phyloP scores from a whole-genome alignment of 2,888 invertebrate genomes.

The Drosophila limbata region DNA sequence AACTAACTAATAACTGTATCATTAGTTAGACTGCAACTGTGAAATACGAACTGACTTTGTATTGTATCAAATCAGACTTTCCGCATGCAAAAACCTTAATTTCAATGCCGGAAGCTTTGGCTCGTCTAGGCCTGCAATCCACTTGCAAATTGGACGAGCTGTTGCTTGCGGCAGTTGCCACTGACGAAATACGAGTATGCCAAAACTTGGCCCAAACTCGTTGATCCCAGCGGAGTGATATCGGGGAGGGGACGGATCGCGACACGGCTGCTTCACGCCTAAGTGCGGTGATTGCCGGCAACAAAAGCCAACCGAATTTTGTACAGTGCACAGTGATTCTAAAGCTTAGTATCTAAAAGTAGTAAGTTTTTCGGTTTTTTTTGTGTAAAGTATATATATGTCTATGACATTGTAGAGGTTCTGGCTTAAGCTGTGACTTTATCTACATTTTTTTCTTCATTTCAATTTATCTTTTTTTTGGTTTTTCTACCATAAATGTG shows the following conservation, averaged over 20 bases:
- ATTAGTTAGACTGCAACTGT: conserved; percentile 49
- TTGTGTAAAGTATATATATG: too few relatives aligned
- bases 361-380: too few relatives aligned
- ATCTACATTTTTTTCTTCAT: too few relatives aligned
- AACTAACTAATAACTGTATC: conserved; percentile 67
- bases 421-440: too few relatives aligned
- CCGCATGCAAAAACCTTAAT: conserved; percentile 68
- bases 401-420: too few relatives aligned
- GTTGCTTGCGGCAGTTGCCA: conserved; percentile 47
- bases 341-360: background rate
- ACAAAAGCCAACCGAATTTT: conserved; percentile 35
- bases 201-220: conserved; percentile 25
- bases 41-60: conserved; percentile 13
- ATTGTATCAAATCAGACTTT: conserved; percentile 62
- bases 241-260: conserved; percentile 20
- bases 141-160: conserved; percentile 71
- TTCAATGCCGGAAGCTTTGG: conserved; percentile 73
- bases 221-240: conserved; percentile 18
- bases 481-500: background rate
- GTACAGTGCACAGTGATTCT: conserved; percentile 42
- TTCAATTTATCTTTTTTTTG: too few relatives aligned
- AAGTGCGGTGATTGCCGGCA: conserved; percentile 60
- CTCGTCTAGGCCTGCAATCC: conserved; percentile 63
- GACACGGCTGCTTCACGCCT: conserved; percentile 71
- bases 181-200: conserved; percentile 47